Base-by-base conservation (phyloP, 2,797 vertebrate species). In the Pterois miles region DNA sequence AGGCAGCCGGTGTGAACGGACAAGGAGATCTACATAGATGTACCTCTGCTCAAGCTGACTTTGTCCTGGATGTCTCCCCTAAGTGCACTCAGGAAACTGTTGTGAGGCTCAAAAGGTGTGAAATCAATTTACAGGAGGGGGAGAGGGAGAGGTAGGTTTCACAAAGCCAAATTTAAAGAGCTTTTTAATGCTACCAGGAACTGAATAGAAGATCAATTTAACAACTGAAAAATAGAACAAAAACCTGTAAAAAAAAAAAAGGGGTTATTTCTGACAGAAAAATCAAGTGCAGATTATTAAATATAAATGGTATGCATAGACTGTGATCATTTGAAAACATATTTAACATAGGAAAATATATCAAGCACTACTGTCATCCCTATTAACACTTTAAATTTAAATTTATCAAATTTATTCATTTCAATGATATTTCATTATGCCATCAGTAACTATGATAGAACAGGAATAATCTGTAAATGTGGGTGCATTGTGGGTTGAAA, bases 81-180 rank as follows among this genome's bases (percentile, higher is more conserved):
- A 88, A 91, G 84, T 89, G 78, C 87, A 80, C 81, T 90, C 78
- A 83, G 80, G 80, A 85, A 88, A 85, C 79, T 69, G 81, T 65
- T 77, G 82, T 63, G 78, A 80, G 22, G 74, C 88, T 86, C 82
- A 81, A 81, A 53, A 89, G 58, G 80, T 88, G 80, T 88, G 65
- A 90, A 88, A 86, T 89, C 76, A 80, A 86, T 91, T 43, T 83
- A 82, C 22, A 78, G 66, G 27, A n/a, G 48, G 57, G 53, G 71
- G 62, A 62, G 46, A 66, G 57, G 52, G n/a, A 84, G 74, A 50
- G 57, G 52, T 63, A 62, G 72, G 57, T 66, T 81, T 71, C 29
- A 74, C 22, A 50, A 74, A 71, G 68, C 54, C 48, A 69, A 5
- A 80, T 67, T 58, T 73, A 71, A 87, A 77, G 48, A 82, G 73